Evolutionary conservation across 2,113 vertebrate species (phyloP).

Genomic region (Embiotoca jacksoni): DNA sequence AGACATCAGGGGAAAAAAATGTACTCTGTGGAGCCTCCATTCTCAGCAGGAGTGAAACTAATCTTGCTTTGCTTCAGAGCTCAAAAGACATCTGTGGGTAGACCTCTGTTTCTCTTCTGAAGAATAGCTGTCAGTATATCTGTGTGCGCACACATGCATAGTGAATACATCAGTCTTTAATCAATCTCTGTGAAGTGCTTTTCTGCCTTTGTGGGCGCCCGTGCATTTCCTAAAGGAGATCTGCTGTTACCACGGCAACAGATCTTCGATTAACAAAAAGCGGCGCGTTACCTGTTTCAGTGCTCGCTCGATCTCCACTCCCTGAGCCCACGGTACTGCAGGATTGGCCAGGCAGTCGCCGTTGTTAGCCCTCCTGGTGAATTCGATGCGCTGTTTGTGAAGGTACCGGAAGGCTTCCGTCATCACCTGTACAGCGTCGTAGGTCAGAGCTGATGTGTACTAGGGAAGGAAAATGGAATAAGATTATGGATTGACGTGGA

Average conservation of each 20-base stretch:
- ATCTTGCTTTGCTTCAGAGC: constrained; percentile 37
- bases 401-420: constrained; percentile 96
- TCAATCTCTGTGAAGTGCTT: constrained; percentile 29
- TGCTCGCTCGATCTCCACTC: constrained; percentile 97
- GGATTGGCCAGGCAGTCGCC: constrained; percentile 99
- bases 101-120: constrained; percentile 20
- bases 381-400: constrained; percentile 96
- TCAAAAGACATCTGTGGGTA: constrained; percentile 29
- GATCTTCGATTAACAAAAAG: constrained; percentile 11
- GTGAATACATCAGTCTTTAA: constrained; percentile 17
- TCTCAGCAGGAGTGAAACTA: constrained; percentile 34
- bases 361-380: constrained; percentile 93
- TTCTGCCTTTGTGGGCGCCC: constrained; percentile 20
- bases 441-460: constrained; percentile 98
- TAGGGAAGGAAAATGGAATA: constrained; percentile 49
- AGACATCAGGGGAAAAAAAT: not conserved
- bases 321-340: constrained; percentile 97
- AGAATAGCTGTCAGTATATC: constrained; percentile 9
- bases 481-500: not conserved
- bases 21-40: constrained; percentile 5
- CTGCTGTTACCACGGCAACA: constrained; percentile 56
- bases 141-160: not conserved
- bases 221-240: constrained; percentile 18
- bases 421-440: constrained; percentile 98
- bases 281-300: constrained; percentile 89